Base-by-base conservation (phyloP, 2,888 invertebrate genomes). In the Eristalinus sepulchralis region DNA sequence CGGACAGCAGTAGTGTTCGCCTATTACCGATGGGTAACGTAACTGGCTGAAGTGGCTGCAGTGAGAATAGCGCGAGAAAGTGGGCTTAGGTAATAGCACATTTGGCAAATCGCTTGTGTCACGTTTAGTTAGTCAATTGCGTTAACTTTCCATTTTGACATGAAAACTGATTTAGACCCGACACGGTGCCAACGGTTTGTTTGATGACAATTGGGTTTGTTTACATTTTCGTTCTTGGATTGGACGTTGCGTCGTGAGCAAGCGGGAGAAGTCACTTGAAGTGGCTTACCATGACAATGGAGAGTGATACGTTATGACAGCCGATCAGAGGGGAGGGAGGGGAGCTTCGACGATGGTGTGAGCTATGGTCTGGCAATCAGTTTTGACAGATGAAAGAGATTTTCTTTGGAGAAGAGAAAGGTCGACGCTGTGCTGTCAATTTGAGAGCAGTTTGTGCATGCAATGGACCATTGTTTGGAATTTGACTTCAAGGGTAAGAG, bases 111-210 rank as follows among this genome's bases (percentile, higher is more conserved):
- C 20, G 17, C 20, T 20, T 66, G 62, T 24, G 80, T 84, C 76
- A 72, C 76, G 80, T 72, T 67, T 68, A 71, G 55, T 80, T 76
- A 66, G 75, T 60, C 75, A 80, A 71, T 71, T 11, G 9, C 8
- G 47, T 17, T 17, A 76, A 84, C 84, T 84, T 84, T 84, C 80
- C 80, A 84, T 76, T 84, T 84, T 72, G 67, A 31, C 75, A 60
- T 13, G 17, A 17, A 55, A 36, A 24, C 17, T 47, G 47, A 71
- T 3, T 24, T 17, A 22, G 8, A 57, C 36, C 34, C 11, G 36
- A 59, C n/a, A n/a, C 64, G 64, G 59, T 8, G 17, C 17, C 47
- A 33, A 36, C 17, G 27, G 6, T 20, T 31, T 0, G 55, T 72
- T 39, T 31, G 66, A 57, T 39, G 62, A 13, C 63, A 62, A 34